Conservation (phyloP, 2,888 invertebrate genomes). For the Hypolimnas misippus region DNA sequence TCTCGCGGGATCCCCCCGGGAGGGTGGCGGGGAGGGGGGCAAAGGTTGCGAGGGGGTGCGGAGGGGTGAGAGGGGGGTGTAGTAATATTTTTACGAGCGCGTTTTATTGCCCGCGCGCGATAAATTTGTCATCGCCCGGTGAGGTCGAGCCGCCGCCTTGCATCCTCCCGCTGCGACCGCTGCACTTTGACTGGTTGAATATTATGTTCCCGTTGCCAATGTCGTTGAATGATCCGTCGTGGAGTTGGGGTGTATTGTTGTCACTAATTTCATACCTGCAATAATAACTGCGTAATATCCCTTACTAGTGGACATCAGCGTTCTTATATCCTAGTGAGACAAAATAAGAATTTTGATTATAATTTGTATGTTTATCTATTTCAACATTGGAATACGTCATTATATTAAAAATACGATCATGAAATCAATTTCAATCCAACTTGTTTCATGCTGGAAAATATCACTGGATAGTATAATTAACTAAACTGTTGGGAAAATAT, state of each 20-base stretch:
- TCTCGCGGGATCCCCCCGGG: conserved; percentile 66
- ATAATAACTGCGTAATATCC: too few relatives aligned
- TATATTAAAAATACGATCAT: too few relatives aligned
- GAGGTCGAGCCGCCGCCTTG: conserved; percentile 26
- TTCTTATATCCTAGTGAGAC: too few relatives aligned
- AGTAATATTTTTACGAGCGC: conserved; percentile 79
- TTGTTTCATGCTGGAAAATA: too few relatives aligned
- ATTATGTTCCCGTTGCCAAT: background rate
- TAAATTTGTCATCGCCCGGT: conserved; percentile 74
- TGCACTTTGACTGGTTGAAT: conserved; percentile 7
- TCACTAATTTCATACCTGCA: too few relatives aligned
- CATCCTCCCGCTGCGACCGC: conserved; percentile 22
- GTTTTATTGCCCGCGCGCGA: conserved; percentile 72
- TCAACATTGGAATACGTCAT: too few relatives aligned
- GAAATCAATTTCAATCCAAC: too few relatives aligned
- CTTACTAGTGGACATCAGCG: too few relatives aligned
- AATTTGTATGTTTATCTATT: background rate
- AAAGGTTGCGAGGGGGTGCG: conserved; percentile 30
- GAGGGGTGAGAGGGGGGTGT: conserved; percentile 43
- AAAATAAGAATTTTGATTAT: too few relatives aligned
- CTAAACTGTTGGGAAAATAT: too few relatives aligned
- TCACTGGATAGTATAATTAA: too few relatives aligned
- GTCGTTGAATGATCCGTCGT: background rate
- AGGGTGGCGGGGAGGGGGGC: conserved; percentile 37
- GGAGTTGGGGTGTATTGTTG: too few relatives aligned